These are phyloP conservation scores for Calameuta idolon DNA, from an alignment of 2,888 invertebrate genomes.

Conservation along the genomic window DNA sequence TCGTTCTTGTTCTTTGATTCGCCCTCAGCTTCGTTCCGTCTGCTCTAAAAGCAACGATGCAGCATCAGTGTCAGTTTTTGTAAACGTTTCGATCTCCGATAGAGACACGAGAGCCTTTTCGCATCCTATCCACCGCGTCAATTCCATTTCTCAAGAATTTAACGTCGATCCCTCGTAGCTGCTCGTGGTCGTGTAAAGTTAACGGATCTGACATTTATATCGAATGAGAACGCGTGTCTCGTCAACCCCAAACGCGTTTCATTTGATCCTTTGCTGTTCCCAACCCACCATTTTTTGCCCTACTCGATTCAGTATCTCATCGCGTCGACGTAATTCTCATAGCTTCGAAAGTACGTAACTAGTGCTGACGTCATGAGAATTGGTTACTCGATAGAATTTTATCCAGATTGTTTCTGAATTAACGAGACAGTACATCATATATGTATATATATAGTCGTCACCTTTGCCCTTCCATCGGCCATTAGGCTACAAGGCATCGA, in stretches of 20 bases:
- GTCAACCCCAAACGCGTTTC: background rate
- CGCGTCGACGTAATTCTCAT: background rate
- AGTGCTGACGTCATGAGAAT: background rate
- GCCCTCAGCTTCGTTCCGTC: background rate
- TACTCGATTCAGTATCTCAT: background rate
- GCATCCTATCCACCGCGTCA: background rate
- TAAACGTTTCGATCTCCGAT: background rate
- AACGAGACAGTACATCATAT: background rate
- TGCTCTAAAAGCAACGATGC: background rate
- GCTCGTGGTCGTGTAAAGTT: background rate
- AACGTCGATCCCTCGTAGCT: background rate
- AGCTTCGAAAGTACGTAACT: background rate
- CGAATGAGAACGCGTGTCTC: background rate
- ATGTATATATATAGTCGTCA: background rate
- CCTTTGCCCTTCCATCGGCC: background rate
- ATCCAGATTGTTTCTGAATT: background rate
- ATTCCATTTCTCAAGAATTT: background rate
- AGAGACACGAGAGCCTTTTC: background rate
- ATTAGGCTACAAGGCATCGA: background rate
- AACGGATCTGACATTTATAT: background rate
- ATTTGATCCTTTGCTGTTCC: no score
- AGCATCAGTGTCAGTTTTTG: background rate
- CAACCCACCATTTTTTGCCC: background rate
- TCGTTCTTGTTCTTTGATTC: background rate
- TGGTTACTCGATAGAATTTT: background rate